Conservation (phyloP, 2,888 invertebrate species). For the Tryphoninae sp. region DNA sequence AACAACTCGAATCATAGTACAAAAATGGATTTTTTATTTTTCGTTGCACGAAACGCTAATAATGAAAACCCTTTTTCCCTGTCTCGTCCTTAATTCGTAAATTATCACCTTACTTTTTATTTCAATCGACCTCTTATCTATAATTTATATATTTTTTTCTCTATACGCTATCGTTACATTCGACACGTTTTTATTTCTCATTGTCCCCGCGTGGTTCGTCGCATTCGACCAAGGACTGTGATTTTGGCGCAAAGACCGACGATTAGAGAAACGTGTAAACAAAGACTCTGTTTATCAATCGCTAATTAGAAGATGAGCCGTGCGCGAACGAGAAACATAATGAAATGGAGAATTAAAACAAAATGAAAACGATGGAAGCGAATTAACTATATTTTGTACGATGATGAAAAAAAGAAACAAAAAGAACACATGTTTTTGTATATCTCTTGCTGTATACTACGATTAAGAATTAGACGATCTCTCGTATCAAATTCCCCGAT, state of each 20-base stretch:
- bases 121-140: background rate
- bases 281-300: constrained; percentile 41
- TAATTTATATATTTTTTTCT: background rate
- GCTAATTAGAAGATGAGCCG: constrained; percentile 41
- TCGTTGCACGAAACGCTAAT: background rate
- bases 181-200: constrained; percentile 7
- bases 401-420: constrained; percentile 61
- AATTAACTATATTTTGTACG: constrained; percentile 76
- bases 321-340: constrained; percentile 30
- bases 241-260: constrained; percentile 45
- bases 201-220: constrained; percentile 34
- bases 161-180: background rate
- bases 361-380: constrained; percentile 47
- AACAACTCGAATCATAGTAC: constrained; percentile 78
- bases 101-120: background rate
- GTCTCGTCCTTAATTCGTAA: background rate
- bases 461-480: constrained; percentile 56
- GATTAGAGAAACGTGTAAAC: constrained; percentile 43
- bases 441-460: constrained; percentile 70
- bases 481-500: constrained; percentile 7
- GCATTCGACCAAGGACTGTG: constrained; percentile 57
- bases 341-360: constrained; percentile 10
- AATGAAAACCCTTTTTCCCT: background rate
- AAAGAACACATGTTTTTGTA: constrained; percentile 74
- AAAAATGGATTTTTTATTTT: constrained; percentile 64